Evolutionary conservation across 2,888 invertebrate species (phyloP), one percentile per base, ranked within the genome.

Genomic region (Oasisia sp.): DNA sequence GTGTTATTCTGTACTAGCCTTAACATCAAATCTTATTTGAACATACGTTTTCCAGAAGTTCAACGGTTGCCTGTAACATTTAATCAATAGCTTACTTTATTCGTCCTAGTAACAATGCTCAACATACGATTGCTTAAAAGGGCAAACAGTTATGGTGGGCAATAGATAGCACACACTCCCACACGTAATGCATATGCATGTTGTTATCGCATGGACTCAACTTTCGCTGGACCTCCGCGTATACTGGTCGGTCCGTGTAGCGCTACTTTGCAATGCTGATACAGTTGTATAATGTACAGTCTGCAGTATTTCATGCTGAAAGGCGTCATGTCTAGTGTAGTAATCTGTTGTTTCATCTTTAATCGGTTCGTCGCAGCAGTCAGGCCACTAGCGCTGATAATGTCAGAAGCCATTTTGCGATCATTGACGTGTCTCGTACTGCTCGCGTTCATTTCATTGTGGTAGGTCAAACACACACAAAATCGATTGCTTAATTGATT

Each of bases 301-400:
- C 19, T 74, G 74, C 74, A 74, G 19, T 74, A 27, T 74, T 12
- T n/a, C 27, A 74, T 74, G 19, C 74, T 27, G 19, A 27, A 19
- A 19, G 74, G 27, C 74, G 19, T 74, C 74, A 74, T 27, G 74
- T 74, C 74, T 19, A 27, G 3, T 74, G 27, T 27, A 27, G 74
- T 74, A 74, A 74, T 74, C 74, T 74, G 74, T 74, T 74, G 74
- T 74, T 27, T 74, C 74, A 74, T 74, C 14, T 74, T 74, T 74
- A 74, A 74, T 74, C 74, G 27, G 19, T 2, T 27, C 74, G 19
- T 27, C 19, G 74, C 74, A 74, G 27, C 74, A 27, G 74, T 74
- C 19, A 27, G 19, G 14, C 74, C 19, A 27, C 5, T 27, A 74
- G 19, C 74, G 14, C 74, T 74, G 27, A 74, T 74, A 74, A 74